Evolutionary conservation across 2,888 invertebrate species (phyloP).

Genomic region (Microdon myrmicae): DNA sequence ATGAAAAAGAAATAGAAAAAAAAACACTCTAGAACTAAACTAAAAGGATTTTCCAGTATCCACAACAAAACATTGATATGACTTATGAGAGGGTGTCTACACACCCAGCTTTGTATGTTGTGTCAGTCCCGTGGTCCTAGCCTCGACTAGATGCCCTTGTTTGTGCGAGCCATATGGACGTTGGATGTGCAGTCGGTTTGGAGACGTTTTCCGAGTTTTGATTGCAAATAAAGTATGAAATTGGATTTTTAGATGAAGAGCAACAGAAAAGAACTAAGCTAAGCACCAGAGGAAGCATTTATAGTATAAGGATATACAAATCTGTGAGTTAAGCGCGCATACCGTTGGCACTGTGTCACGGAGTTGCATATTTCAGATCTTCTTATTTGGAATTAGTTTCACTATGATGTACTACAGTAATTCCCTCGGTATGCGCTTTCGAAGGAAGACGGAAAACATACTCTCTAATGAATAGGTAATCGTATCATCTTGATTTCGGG

Average conservation of each 20-base stretch:
- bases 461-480: too few relatives aligned
- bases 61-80: slow-evolving; percentile 40
- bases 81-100: slow-evolving; percentile 25
- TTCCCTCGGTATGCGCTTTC: too few relatives aligned
- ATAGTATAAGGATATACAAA: slow-evolving; percentile 43
- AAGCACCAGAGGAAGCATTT: slow-evolving; percentile 21
- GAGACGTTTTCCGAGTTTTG: slow-evolving; percentile 41
- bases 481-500: too few relatives aligned
- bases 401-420: too few relatives aligned
- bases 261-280: neutral
- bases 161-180: neutral
- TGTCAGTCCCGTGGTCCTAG: too few relatives aligned
- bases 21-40: slow-evolving; percentile 14
- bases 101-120: too few relatives aligned
- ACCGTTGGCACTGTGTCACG: too few relatives aligned
- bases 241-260: slow-evolving; percentile 36
- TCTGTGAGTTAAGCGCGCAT: slow-evolving; percentile 33
- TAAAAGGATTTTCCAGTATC: slow-evolving; percentile 48
- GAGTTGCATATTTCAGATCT: too few relatives aligned
- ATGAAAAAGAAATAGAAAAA: neutral
- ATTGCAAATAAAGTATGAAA: slow-evolving; percentile 52
- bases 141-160: neutral
- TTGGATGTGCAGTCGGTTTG: neutral
- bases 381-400: too few relatives aligned
- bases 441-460: too few relatives aligned